Conservation (phyloP, 1,140 invertebrate genomes). For the Andrena cerasifolii region DNA sequence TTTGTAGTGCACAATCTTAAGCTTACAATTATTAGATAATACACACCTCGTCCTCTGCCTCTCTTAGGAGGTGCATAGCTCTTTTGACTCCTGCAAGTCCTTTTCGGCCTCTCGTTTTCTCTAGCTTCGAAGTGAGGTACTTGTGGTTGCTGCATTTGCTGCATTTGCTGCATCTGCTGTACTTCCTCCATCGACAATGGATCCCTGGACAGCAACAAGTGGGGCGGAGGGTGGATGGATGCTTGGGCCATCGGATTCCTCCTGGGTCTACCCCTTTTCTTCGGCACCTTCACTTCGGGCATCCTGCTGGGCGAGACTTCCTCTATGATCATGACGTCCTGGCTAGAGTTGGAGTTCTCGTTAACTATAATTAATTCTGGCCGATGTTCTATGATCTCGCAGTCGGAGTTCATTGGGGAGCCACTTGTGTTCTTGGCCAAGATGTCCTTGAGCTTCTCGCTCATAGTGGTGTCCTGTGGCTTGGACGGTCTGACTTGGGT, state of each 20-base stretch:
- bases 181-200: conserved; percentile 76
- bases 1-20: conserved; percentile 1
- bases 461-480: conserved; percentile 54
- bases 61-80: conserved; percentile 81
- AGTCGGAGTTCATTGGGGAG: conserved; percentile 73
- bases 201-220: conserved; percentile 64
- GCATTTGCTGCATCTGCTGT: conserved; percentile 71
- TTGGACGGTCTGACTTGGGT: conserved; percentile 72
- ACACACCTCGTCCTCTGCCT: conserved; percentile 77
- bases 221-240: conserved; percentile 20
- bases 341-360: conserved; percentile 81
- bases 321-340: conserved; percentile 81
- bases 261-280: conserved; percentile 78
- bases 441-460: conserved; percentile 74
- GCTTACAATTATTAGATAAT: conserved; percentile 20
- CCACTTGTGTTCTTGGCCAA: conserved; percentile 64
- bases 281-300: conserved; percentile 74
- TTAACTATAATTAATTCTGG: conserved; percentile 81
- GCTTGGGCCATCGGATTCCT: conserved; percentile 67
- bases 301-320: conserved; percentile 72
- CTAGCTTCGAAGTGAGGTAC: conserved; percentile 59
- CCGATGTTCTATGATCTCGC: conserved; percentile 79
- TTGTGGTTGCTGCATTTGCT: conserved; percentile 40
- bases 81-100: conserved; percentile 80
- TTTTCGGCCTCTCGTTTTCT: conserved; percentile 78